Percentiles rank a stretch among this genome's conserved stretches.
phyloP scores from a whole-genome alignment of 2,888 invertebrate species.

The Alloplasta piceator region DNA sequence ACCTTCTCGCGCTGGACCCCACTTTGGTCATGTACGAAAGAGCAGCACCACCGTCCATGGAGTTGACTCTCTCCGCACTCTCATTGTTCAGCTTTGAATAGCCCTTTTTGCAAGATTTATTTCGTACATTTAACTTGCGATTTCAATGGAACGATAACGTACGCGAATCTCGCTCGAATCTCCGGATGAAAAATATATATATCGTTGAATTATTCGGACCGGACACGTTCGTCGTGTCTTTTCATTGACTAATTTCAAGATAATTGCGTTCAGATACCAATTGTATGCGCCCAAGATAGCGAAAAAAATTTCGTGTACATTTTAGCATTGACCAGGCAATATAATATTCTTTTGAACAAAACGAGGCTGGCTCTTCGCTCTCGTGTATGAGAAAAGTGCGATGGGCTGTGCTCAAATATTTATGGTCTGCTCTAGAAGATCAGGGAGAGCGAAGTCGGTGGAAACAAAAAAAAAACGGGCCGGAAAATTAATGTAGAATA shows the following conservation, averaged over 20 bases:
- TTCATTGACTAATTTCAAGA: too few relatives aligned
- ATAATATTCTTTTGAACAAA: slow-evolving; percentile 47
- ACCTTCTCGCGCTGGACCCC: slow-evolving; percentile 52
- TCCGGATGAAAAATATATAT: too few relatives aligned
- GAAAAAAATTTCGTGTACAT: slow-evolving; percentile 61
- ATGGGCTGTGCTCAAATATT: slow-evolving; percentile 75
- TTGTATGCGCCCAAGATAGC: too few relatives aligned
- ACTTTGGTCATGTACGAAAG: slow-evolving; percentile 64
- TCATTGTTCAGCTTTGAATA: slow-evolving; percentile 82
- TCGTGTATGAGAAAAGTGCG: slow-evolving; percentile 74
- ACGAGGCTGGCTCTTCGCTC: slow-evolving; percentile 61
- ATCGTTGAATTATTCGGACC: too few relatives aligned
- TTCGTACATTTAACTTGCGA: slow-evolving; percentile 84
- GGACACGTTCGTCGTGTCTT: too few relatives aligned
- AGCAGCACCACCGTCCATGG: slow-evolving; percentile 74
- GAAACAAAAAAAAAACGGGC: slow-evolving; percentile 45
- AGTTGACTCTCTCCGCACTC: slow-evolving; percentile 77
- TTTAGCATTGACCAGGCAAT: slow-evolving; percentile 66
- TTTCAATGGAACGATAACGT: slow-evolving; percentile 82
- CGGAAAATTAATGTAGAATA: slow-evolving; percentile 76
- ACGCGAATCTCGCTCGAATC: slow-evolving; percentile 65
- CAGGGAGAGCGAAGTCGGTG: slow-evolving; percentile 43
- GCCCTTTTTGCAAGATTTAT: slow-evolving; percentile 83
- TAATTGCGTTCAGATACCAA: too few relatives aligned
- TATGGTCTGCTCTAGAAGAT: slow-evolving; percentile 73